Base-by-base conservation (phyloP, 2,888 invertebrate genomes). In the Xanthorhoe designata region DNA sequence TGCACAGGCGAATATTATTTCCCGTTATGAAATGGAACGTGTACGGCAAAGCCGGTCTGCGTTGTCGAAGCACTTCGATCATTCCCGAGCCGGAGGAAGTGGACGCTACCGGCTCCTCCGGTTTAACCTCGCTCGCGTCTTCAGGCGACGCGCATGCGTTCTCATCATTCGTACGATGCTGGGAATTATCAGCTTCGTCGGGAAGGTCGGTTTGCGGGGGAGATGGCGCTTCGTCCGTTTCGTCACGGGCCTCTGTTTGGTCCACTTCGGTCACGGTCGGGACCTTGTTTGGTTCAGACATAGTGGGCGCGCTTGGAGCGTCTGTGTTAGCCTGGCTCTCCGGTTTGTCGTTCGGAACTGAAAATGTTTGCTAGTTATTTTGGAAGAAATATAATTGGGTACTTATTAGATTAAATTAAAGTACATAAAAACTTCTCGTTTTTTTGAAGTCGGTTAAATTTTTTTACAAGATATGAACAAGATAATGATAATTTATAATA, bases 21-120 rank as follows among this genome's bases (percentile, higher is more conserved):
- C 98, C 98, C 80, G 97, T 97, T 75, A 97, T 95, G 74, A 97
- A 96, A 78, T 97, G 96, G 81, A 97, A 97, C 53, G 96, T 96
- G 75, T 96, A 96, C 0, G 92, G 93, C 38, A 89, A 68, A 15
- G 92, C 86, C 4, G 88, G 86, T 64, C 92, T 88, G 0, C 87
- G 90, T 50, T 88, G 73, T 15, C 71, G 71, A 7, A 67, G 49
- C 29, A 35, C 55, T n/a, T 77, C 75, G 1, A 73, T 17, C 42
- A 18, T 42, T 4, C 15, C 45, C 38, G 13, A 13, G 9, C 38
- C 38, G 13, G 38, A 42, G 0, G 42, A 55, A 0, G 64, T 49
- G 2, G 64, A 64, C 2, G 56, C 29, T 0, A 17, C 51, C 15
- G 8, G 54, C 2, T 62, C 62, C 1, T 54, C 8, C 8, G 50